These are phyloP conservation scores for Heliothis peltigera DNA, from an alignment of 2,888 invertebrate species.

Conservation along the genomic window DNA sequence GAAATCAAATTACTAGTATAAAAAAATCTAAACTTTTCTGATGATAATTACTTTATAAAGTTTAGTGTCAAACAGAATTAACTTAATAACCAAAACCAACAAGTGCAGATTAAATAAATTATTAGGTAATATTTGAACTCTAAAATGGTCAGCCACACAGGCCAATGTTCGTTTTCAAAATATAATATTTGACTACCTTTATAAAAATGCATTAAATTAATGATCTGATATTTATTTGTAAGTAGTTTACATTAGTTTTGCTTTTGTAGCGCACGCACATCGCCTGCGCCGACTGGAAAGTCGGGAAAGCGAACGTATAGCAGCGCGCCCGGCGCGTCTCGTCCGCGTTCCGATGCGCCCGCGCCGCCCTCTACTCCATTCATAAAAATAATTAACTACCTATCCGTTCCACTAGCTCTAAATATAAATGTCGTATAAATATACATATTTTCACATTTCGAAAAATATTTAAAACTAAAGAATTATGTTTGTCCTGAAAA, in stretches of 20 bases:
- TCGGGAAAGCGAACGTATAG: conserved; percentile 82
- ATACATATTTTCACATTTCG: conserved; percentile 35
- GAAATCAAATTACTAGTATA: no score
- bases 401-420: conserved; percentile 46
- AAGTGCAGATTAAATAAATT: no score
- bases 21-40: no score
- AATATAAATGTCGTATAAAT: conserved; percentile 49
- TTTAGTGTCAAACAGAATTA: no score
- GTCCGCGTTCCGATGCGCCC: conserved; percentile 81
- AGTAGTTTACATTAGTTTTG: conserved; percentile 65
- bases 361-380: conserved; percentile 74
- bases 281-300: conserved; percentile 74
- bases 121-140: no score
- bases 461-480: neutral
- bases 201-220: conserved; percentile 5
- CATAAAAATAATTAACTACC: conserved; percentile 74
- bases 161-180: no score
- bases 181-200: conserved; percentile 11
- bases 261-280: conserved; percentile 55
- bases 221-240: conserved; percentile 33
- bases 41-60: no score
- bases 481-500: neutral
- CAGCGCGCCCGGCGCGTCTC: conserved; percentile 70
- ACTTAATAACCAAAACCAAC: no score
- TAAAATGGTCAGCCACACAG: no score